These are phyloP conservation scores for Zaprionus kolodkinae DNA, from an alignment of 1,140 invertebrate genomes.

Conservation along the genomic window DNA sequence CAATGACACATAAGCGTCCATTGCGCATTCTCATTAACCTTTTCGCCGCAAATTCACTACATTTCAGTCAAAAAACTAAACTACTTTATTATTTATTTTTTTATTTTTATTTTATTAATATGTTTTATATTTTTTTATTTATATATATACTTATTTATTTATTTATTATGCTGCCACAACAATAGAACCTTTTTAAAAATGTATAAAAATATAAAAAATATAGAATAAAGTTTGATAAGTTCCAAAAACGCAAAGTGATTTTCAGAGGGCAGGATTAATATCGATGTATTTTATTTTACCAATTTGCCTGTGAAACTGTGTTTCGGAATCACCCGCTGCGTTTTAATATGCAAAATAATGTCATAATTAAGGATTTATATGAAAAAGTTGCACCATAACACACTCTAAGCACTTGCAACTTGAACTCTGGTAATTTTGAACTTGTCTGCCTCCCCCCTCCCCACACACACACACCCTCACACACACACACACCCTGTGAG, in stretches of 20 bases:
- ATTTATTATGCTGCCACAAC: not conserved
- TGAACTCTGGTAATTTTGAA: constrained; percentile 69
- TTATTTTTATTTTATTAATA: too few species aligned
- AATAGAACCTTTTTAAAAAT: too few species aligned
- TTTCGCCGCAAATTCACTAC: not conserved
- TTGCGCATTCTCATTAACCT: not conserved
- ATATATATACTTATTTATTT: not conserved
- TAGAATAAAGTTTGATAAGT: too few species aligned
- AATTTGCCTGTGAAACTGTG: not conserved
- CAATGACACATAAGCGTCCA: constrained; percentile 33
- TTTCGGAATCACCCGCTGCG: constrained; percentile 25
- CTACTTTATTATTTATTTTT: too few species aligned
- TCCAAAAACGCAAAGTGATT: too few species aligned
- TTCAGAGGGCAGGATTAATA: too few species aligned
- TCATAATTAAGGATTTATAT: constrained; percentile 79
- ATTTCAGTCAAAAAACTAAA: not conserved
- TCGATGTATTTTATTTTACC: not conserved
- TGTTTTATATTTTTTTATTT: too few species aligned
- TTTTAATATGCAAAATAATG: constrained; percentile 77
- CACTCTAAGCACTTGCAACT: constrained; percentile 55
- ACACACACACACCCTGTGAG: not conserved
- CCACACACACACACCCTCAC: constrained; percentile 3
- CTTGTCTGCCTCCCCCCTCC: constrained; percentile 41
- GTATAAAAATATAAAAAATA: too few species aligned
- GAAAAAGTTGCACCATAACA: constrained; percentile 71